phyloP scores from a whole-genome alignment of 1,140 invertebrate genomes.

The Leptestheria dahalacensis region DNA sequence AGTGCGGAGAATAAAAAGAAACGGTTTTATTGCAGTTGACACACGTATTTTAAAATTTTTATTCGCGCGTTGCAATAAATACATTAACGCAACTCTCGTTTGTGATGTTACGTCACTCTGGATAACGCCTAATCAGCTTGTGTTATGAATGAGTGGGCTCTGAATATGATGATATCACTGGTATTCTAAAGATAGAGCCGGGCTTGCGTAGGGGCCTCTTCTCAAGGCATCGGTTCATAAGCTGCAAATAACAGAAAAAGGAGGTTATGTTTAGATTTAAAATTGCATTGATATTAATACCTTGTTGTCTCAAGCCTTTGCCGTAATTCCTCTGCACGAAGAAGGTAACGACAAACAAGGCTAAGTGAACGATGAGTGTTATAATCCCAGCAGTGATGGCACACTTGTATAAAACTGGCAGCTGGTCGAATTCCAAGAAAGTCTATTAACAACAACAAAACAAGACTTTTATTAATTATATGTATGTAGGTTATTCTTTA shows the following conservation, averaged over 20 bases:
- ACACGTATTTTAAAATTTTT: not conserved
- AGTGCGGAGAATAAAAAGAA: not conserved
- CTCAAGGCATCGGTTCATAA: not conserved
- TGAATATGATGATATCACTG: not conserved
- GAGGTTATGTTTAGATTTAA: not conserved
- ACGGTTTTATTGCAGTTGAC: not conserved
- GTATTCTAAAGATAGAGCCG: not conserved
- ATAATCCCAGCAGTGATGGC: not conserved
- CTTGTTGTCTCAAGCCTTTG: slow-evolving; percentile 4
- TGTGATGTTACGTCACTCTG: no score
- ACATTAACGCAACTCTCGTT: no score
- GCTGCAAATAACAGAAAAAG: not conserved
- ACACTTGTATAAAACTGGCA: slow-evolving; percentile 5
- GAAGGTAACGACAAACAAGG: not conserved
- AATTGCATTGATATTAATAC: not conserved
- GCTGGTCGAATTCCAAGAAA: not conserved
- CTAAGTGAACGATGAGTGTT: not conserved
- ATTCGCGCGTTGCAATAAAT: no score
- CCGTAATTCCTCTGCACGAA: slow-evolving; percentile 6
- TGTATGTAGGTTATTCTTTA: not conserved
- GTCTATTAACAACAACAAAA: not conserved
- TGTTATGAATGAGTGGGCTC: no score
- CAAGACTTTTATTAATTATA: not conserved
- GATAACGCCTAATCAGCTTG: no score
- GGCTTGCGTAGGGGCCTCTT: not conserved